Base-by-base conservation (phyloP, 2,113 vertebrate genomes). In the Spilogale gracilis region DNA sequence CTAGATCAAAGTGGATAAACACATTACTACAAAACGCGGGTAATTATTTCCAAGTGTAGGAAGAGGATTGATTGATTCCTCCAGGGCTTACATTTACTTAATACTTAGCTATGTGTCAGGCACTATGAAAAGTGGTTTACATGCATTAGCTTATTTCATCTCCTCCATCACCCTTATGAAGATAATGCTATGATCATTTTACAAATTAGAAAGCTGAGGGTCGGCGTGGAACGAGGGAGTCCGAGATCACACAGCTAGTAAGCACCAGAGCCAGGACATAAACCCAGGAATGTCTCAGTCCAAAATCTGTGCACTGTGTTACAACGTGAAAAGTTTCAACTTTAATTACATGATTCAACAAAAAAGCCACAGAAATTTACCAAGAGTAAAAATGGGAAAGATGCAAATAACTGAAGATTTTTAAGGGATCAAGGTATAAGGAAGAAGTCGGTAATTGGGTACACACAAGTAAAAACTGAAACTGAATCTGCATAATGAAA, bases 81-180 rank as follows among this genome's bases (percentile, higher is more conserved):
- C 23, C n/a, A 74, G 94, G 32, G 74, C 20, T 96, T 89, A 65
- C 11, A 87, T 87, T 92, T 95, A 89, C 30, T 76, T 61, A 67
- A 50, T 85, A 84, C 48, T 95, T 91, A 58, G 54, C 76, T 43
- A 76, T 23, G 85, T 76, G 17, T 13, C 82, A 95, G 73, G 84
- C 88, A 89, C 23, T 63, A 30, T 71, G 20, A n/a, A 45, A 91
- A 91, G 78, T 60, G 17, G 45, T 54, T 97, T 90, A 73, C 67
- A 63, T 43, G 73, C 32, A 48, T n/a, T 78, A 65, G 82, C 23
- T 65, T 69, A 76, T 38, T 65, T 58, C 58, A 91, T 76, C 71
- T 94, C 23, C n/a, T 56, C 43, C 84, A 90, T 76, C 43, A 71
- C 23, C 56, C 67, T 80, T 60, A 76, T 13, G 67, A 92, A 81